phyloP scores from a whole-genome alignment of 37 sponge, comb jelly and placozoan genomes.

The Diacarnus erythraeanus region DNA sequence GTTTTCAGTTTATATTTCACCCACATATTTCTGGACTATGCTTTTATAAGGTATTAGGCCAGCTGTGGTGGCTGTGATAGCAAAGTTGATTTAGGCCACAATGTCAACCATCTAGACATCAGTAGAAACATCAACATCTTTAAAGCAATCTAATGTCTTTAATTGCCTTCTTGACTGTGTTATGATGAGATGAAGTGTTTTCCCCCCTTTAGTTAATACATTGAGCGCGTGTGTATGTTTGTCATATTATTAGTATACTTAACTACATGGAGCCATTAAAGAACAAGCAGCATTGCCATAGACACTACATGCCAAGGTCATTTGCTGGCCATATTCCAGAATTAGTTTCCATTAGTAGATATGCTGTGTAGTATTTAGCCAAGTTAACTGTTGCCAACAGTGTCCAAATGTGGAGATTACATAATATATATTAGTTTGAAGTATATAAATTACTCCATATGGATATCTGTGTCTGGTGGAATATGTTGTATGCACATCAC shows the following conservation, averaged over 20 bases:
- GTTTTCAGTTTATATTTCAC: neutral
- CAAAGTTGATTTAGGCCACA: neutral
- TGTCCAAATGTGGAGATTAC: no score
- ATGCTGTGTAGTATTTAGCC: no score
- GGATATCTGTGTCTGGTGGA: no score
- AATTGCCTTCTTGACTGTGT: conserved; percentile 2
- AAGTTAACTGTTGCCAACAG: no score
- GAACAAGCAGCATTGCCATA: neutral
- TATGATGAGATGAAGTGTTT: neutral
- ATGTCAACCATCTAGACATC: neutral
- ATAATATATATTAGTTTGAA: no score
- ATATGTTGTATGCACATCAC: no score
- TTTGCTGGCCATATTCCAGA: neutral
- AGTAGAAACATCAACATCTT: neutral
- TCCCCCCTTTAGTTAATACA: neutral
- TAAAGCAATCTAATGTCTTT: conserved; percentile 1
- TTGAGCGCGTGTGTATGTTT: neutral
- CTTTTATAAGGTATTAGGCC: conserved; percentile 22
- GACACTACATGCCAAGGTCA: neutral
- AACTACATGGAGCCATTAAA: neutral
- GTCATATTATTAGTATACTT: no score
- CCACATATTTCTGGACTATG: neutral
- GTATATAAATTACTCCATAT: neutral
- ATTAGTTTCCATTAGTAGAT: neutral
- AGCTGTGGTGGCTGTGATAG: neutral